Base-by-base conservation (phyloP, 2,888 invertebrate species). In the Lepidocyrtoides sp. region DNA sequence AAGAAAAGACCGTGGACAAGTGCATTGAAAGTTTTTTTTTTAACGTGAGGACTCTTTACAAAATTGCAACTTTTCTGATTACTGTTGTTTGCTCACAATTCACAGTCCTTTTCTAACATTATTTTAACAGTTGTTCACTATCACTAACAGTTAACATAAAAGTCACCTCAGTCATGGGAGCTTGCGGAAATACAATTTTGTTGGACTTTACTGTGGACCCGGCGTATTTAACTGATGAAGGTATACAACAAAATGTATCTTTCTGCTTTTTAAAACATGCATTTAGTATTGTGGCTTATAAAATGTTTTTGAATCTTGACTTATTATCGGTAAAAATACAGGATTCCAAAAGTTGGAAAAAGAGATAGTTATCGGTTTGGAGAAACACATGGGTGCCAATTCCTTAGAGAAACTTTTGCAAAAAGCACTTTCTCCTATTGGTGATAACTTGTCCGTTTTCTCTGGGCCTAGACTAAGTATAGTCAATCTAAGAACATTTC, bases 381-480 rank as follows among this genome's bases (percentile, higher is more conserved):
- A 93, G 44, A 89, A 77, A 32, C 93, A 93, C 44, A 88, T 92
- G 60, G 93, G 93, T 20, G 51, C 44, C 41, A 93, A 92, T 41
- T 63, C 92, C 0, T 77, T 93, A 66, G 83, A 92, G 94, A 97
- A 97, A 95, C 96, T 97, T 93, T 96, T 97, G 75, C 96, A 96
- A 94, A 97, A 97, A 94, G 96, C 97, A 94, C 96, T 96, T 94
- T 95, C 97, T 93, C 97, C 97, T 7, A 94, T 94, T 93, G 97
- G 97, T 88, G 97, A 97, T 81, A 96, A 97, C 66, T 95, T 97
- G 93, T 96, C 97, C 94, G 95, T 98, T 20, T 96, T 97, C 92
- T 96, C 97, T 48, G 97, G 97, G 92, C 97, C 97, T 91, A 96
- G 96, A 95, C 97, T 97, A 41, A 96, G 96, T 75, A 69, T 97